Conservation (phyloP, 2,888 invertebrate genomes). For the Melinaea menophilus region DNA sequence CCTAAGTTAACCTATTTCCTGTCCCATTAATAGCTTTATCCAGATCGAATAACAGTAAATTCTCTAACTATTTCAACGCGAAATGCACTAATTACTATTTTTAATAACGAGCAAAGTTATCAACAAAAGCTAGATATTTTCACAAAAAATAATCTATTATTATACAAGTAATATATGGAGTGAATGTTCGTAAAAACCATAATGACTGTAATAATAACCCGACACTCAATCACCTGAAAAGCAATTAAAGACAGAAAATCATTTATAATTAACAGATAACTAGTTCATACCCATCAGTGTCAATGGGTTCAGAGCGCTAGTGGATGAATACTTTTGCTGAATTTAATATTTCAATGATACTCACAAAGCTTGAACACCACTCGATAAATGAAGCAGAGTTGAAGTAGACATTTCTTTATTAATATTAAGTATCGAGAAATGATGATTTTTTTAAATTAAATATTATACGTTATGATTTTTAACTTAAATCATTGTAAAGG, state of each 20-base stretch:
- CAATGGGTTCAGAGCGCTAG: neutral
- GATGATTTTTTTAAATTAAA: no score
- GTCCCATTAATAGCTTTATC: no score
- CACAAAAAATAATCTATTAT: slow-evolving; percentile 27
- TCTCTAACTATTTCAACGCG: neutral
- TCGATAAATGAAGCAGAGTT: no score
- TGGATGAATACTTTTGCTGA: neutral
- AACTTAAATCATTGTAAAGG: no score
- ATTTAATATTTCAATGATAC: neutral
- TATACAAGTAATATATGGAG: neutral
- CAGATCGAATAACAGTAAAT: no score
- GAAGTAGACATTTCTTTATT: no score
- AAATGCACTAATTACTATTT: neutral
- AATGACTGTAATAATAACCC: slow-evolving; percentile 17
- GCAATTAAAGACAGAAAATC: slow-evolving; percentile 21
- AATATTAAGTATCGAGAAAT: no score
- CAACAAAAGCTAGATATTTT: no score
- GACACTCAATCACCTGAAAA: slow-evolving; percentile 19
- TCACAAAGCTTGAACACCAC: neutral
- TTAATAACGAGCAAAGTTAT: no score
- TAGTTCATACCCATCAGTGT: neutral
- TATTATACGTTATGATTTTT: no score
- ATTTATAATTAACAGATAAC: slow-evolving; percentile 20
- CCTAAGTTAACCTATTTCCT: no score
- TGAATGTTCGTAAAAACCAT: neutral